phyloP scores from a whole-genome alignment of 1,140 invertebrate species.

The Drosophila arawakana region DNA sequence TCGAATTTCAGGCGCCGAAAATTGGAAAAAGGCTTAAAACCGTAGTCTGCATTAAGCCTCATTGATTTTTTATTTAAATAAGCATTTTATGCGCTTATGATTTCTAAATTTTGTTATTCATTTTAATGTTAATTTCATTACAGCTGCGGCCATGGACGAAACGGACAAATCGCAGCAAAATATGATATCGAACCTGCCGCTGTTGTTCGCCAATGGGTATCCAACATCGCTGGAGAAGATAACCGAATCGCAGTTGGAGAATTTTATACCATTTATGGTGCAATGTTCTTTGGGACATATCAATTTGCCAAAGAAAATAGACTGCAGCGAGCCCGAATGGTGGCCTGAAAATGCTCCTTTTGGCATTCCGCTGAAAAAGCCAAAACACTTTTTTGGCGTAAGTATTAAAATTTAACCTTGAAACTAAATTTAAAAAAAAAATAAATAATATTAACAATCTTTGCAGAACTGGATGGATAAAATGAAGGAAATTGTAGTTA shows the following conservation, averaged over 20 bases:
- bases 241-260: conserved; percentile 87
- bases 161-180: conserved; percentile 78
- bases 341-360: conserved; percentile 89
- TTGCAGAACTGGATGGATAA: conserved; percentile 86
- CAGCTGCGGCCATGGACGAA: conserved; percentile 69
- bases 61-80: no score
- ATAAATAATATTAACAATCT: neutral
- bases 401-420: conserved; percentile 45
- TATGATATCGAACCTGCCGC: conserved; percentile 86
- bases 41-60: no score
- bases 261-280: conserved; percentile 90
- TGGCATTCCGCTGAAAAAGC: conserved; percentile 87
- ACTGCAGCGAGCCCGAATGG: conserved; percentile 87
- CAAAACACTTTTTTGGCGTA: conserved; percentile 85
- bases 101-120: no score
- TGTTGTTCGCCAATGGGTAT: conserved; percentile 89
- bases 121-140: conserved; percentile 19
- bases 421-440: conserved; percentile 22
- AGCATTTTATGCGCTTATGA: no score
- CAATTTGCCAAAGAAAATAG: conserved; percentile 85
- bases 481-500: conserved; percentile 88
- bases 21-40: no score
- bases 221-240: conserved; percentile 89
- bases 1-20: no score
- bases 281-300: conserved; percentile 89